phyloP scores from a whole-genome alignment of 2,797 vertebrate species.

The Poecilia wingei region DNA sequence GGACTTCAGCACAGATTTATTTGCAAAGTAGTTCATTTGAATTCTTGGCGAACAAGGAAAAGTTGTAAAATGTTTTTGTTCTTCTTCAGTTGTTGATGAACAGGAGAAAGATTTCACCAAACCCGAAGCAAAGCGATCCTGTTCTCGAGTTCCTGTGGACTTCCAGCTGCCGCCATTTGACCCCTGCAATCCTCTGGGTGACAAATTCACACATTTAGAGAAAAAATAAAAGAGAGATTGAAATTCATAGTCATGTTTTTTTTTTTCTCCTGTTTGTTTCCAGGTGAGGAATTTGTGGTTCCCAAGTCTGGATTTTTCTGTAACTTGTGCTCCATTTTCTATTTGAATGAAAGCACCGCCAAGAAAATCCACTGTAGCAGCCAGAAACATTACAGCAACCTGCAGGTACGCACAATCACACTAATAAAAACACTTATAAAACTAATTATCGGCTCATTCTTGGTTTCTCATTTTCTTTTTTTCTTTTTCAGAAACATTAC shows the following conservation, averaged over 20 bases:
- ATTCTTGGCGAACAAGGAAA: background rate
- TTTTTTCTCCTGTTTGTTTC: background rate
- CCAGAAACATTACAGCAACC: slow-evolving; percentile 83
- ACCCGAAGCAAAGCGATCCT: slow-evolving; percentile 46
- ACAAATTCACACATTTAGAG: background rate
- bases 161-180: slow-evolving; percentile 47
- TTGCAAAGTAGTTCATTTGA: too few relatives aligned
- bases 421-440: background rate
- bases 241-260: background rate
- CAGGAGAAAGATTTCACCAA: background rate
- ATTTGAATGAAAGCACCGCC: slow-evolving; percentile 80
- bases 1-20: background rate
- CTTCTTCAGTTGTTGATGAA: slow-evolving; percentile 32
- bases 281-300: slow-evolving; percentile 57
- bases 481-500: slow-evolving; percentile 61
- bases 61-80: background rate
- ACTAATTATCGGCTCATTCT: background rate
- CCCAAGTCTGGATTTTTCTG: slow-evolving; percentile 76
- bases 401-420: slow-evolving; percentile 77
- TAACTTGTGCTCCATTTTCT: slow-evolving; percentile 88
- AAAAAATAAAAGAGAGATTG: too few relatives aligned
- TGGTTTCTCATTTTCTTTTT: rapidly evolving
- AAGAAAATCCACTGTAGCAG: slow-evolving; percentile 87
- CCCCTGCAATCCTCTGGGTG: slow-evolving; percentile 61
- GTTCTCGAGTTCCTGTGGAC: slow-evolving; percentile 16